These are phyloP conservation scores for Thelohanellus kitauei DNA, from an alignment of 30 jellyfish, hydroid and myxozoan genomes.

Conservation along the genomic window DNA sequence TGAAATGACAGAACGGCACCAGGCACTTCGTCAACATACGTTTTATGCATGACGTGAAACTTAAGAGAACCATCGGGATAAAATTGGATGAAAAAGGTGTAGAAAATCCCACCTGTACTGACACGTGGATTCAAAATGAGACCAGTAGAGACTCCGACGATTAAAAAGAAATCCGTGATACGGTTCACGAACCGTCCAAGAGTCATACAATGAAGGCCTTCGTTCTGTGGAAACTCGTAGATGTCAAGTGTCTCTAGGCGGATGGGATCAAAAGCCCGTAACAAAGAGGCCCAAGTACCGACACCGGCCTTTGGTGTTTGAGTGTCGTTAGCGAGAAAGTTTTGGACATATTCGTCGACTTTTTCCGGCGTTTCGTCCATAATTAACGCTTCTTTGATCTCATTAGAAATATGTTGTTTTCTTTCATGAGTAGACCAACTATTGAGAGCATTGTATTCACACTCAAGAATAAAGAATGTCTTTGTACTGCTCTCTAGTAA, in stretches of 20 bases:
- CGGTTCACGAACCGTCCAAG: conserved; percentile 35
- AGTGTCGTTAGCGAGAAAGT: conserved; percentile 31
- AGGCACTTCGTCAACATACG: conserved; percentile 72
- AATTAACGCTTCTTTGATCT: conserved; percentile 83
- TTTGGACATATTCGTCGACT: conserved; percentile 63
- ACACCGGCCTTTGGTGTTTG: conserved; percentile 81
- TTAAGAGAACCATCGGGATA: conserved; percentile 18
- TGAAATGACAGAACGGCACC: conserved; percentile 29
- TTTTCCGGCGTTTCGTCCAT: conserved; percentile 55
- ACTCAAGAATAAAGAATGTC: conserved; percentile 23
- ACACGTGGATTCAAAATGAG: conserved; percentile 40
- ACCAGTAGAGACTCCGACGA: conserved; percentile 44
- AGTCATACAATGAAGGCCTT: conserved; percentile 7
- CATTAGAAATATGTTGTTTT: conserved; percentile 29
- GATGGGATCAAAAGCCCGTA: conserved; percentile 46
- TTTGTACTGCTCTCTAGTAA: conserved; percentile 21
- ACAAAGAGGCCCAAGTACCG: conserved; percentile 59
- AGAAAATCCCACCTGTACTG: conserved; percentile 27
- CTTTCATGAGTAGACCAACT: conserved; percentile 28
- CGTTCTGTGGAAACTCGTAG: conserved; percentile 3
- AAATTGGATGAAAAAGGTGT: conserved; percentile 20
- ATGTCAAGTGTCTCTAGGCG: conserved; percentile 13
- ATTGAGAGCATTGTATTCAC: conserved; percentile 68
- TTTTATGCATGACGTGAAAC: conserved; percentile 42
- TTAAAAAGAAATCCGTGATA: conserved; percentile 41